A percentile compares a stretch with the other conserved stretches of the same genome.
phyloP scores from a whole-genome alignment of 2,797 vertebrate genomes.

The Rhyacichthys aspro region DNA sequence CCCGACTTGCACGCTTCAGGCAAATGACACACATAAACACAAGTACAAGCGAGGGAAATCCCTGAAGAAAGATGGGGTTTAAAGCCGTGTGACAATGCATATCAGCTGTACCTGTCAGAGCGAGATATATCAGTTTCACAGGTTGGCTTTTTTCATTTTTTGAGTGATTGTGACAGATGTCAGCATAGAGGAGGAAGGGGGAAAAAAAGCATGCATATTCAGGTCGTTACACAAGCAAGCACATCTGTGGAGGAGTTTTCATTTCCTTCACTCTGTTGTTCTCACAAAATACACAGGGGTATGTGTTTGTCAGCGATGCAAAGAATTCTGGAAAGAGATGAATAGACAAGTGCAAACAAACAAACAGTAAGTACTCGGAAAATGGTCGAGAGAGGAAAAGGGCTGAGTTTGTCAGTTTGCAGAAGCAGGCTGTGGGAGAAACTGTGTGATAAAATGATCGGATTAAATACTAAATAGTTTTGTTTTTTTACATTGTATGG shows the following conservation, averaged over 20 bases:
- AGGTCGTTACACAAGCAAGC: constrained; percentile 12
- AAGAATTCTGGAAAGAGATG: constrained; percentile 19
- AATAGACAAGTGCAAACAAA: constrained; percentile 9
- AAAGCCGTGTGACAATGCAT: neutral
- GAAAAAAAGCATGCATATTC: constrained; percentile 4
- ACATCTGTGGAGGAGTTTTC: constrained; percentile 15
- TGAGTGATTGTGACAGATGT: constrained; percentile 22
- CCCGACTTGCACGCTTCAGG: constrained; percentile 17
- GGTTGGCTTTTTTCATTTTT: constrained; percentile 12
- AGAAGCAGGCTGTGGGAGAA: neutral
- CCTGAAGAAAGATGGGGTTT: neutral
- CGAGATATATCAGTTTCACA: constrained; percentile 17
- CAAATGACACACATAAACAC: neutral
- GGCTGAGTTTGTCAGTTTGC: neutral
- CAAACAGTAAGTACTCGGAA: neutral
- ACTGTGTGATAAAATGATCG: neutral
- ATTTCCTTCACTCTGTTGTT: constrained; percentile 13
- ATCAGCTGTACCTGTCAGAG: constrained; percentile 15
- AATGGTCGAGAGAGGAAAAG: neutral
- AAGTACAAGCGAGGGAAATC: neutral
- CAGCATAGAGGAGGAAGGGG: neutral
- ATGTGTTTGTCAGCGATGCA: constrained; percentile 14
- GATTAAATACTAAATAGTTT: neutral
- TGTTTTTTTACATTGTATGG: no score
- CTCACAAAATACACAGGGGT: neutral